Conservation (phyloP, 2,797 vertebrate species). For the Poecilia wingei region DNA sequence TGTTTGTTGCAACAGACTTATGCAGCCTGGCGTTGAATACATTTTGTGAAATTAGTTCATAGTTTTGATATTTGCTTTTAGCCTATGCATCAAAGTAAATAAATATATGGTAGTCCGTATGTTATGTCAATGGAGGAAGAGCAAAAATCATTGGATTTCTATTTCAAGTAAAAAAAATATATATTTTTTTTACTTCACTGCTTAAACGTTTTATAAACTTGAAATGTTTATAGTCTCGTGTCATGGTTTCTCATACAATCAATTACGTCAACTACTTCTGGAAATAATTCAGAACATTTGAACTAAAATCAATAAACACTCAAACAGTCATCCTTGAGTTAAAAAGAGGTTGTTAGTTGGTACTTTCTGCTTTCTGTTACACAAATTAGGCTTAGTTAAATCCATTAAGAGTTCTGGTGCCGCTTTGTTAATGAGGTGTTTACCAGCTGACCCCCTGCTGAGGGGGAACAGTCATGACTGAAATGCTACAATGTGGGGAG, state of each 20-base stretch:
- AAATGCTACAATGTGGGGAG: conserved; percentile 31
- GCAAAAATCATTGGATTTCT: neutral
- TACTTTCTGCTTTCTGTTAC: neutral
- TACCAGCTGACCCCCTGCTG: conserved; percentile 56
- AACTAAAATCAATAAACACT: conserved; percentile 1
- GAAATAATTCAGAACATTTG: neutral
- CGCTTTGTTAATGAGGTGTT: conserved; percentile 57
- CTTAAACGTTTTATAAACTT: neutral
- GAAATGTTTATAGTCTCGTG: neutral
- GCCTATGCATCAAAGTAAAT: neutral
- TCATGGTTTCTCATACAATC: neutral
- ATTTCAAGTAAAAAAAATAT: neutral
- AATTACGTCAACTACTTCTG: neutral
- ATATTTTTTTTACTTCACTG: neutral
- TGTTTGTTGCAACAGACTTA: too few species aligned
- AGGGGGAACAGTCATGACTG: conserved; percentile 30
- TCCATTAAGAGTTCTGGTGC: conserved; percentile 46
- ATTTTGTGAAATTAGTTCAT: neutral
- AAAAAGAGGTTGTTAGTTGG: neutral
- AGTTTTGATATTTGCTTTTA: neutral
- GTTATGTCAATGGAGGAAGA: neutral
- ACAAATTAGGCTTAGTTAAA: conserved; percentile 42
- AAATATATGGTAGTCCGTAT: neutral
- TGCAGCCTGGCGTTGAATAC: neutral
- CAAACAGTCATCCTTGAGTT: neutral